A percentile compares a stretch with the other conserved stretches of the same genome.
Conservation (phyloP, 2,888 invertebrate species). For the Elmis aenea region DNA sequence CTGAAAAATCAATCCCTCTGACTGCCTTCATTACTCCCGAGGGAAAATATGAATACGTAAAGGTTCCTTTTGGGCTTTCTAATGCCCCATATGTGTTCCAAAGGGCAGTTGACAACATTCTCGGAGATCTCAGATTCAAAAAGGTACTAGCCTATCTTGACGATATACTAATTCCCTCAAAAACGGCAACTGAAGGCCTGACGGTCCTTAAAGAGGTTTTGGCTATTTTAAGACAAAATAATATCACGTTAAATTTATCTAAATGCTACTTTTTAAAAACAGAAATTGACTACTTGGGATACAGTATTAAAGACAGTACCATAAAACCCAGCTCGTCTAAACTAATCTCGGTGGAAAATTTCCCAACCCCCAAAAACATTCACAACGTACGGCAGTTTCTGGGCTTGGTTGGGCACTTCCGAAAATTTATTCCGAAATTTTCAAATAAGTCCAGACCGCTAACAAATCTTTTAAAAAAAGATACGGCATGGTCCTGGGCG, state of each 20-base stretch:
- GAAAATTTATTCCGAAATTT: slow-evolving; percentile 24
- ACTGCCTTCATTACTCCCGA: slow-evolving; percentile 34
- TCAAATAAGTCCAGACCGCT: slow-evolving; percentile 9
- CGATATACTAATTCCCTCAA: slow-evolving; percentile 26
- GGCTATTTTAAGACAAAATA: neutral
- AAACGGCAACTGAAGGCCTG: slow-evolving; percentile 16
- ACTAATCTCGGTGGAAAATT: slow-evolving; percentile 18
- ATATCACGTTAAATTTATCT: slow-evolving; percentile 6
- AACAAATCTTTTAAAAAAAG: slow-evolving; percentile 16
- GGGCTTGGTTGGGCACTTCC: slow-evolving; percentile 26
- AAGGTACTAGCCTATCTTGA: slow-evolving; percentile 13
- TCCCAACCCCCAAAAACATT: slow-evolving; percentile 19
- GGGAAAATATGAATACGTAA: slow-evolving; percentile 34
- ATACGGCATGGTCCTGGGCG: slow-evolving; percentile 5
- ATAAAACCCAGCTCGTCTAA: slow-evolving; percentile 20
- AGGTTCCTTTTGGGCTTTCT: slow-evolving; percentile 37
- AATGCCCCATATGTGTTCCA: slow-evolving; percentile 37
- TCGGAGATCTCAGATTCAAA: slow-evolving; percentile 12
- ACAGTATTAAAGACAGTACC: slow-evolving; percentile 18
- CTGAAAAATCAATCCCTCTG: slow-evolving; percentile 22
- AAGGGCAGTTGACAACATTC: slow-evolving; percentile 23
- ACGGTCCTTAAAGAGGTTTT: slow-evolving; percentile 1
- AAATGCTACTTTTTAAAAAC: slow-evolving; percentile 21
- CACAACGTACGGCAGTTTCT: slow-evolving; percentile 25
- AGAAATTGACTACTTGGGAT: slow-evolving; percentile 23